Base-by-base conservation (phyloP, 2,113 vertebrate genomes). In the Clarias batrachus region DNA sequence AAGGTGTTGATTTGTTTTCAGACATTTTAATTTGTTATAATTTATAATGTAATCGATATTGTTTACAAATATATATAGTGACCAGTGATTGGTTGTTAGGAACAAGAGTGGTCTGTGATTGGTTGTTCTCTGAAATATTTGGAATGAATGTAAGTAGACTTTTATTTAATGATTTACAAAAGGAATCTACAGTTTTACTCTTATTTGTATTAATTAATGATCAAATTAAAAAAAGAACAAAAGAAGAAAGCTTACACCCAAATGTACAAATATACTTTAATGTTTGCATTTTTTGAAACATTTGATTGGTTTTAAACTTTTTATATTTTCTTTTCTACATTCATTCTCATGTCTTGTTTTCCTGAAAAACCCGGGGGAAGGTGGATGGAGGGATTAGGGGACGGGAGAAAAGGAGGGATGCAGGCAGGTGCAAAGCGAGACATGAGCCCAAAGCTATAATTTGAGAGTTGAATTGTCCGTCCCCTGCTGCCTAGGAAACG, bases 391-490 rank as follows among this genome's bases (percentile, higher is more conserved):
- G 37, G 71, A 76, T 73, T 23, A 41, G 2, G 41, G 73, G 23
- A 25, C 41, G 14, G 23, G 73, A n/a, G 17, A 19, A 41, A 17
- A 70, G 27, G 27, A 70, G 68, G 68, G 37, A 74, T 52, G 23
- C 37, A 52, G 11, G 71, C 71, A 74, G 73, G 41, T 76, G 41
- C 4, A 54, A 13, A 76, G 23, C 41, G 12, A 54, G 37, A 76
- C 37, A n/a, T 54, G 73, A n/a, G 48, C 73, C 48, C 48, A 76
- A n/a, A 76, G 41, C 73, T 76, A 54, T 76, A n/a, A 76, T 76
- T 76, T 76, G 48, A n/a, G 21, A 52, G 12, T 16, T n/a, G 11
- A 76, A 54, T 52, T 76, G 73, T 25, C 73, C 73, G 2, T 25
- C 11, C 21, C 73, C 48, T 52, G 73, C 73, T 76, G 73, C 73